Conservation (phyloP, 1,140 invertebrate species). For the Monomorium pharaonis region DNA sequence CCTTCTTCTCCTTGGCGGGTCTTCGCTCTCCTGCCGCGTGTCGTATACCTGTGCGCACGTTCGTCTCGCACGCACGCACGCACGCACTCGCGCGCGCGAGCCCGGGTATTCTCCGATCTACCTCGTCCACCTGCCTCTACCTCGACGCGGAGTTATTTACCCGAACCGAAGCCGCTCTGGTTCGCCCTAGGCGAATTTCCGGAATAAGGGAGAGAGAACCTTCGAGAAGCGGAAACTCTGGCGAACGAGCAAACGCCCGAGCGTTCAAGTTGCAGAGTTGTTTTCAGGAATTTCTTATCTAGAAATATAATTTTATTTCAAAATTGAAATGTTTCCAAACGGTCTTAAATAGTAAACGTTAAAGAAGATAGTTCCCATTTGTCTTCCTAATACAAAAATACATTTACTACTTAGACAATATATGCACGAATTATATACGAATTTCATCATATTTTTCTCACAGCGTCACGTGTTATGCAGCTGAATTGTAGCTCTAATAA, state of each 20-base stretch:
- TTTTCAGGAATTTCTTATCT: neutral
- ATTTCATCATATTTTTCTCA: neutral
- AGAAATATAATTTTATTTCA: neutral
- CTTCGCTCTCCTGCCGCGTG: slow-evolving; percentile 52
- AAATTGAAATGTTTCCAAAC: neutral
- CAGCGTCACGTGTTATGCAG: neutral
- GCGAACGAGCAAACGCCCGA: neutral
- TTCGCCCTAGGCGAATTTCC: slow-evolving; percentile 69
- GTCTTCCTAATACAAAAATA: neutral
- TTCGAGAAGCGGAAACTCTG: slow-evolving; percentile 56
- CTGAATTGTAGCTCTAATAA: slow-evolving; percentile 51
- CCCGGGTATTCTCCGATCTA: slow-evolving; percentile 44
- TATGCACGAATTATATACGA: neutral
- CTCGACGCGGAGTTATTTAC: slow-evolving; percentile 63
- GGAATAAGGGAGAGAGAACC: slow-evolving; percentile 47
- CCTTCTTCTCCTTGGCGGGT: slow-evolving; percentile 51
- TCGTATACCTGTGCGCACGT: slow-evolving; percentile 31
- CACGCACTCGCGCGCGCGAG: neutral
- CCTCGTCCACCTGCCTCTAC: slow-evolving; percentile 65
- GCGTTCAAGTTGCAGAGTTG: neutral
- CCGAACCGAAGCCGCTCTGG: slow-evolving; percentile 38
- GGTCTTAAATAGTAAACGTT: neutral
- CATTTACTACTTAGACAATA: neutral
- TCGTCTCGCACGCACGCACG: neutral
- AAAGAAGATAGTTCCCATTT: neutral